phyloP scores from a whole-genome alignment of 2,113 vertebrate species.

The Chinchilla lanigera region DNA sequence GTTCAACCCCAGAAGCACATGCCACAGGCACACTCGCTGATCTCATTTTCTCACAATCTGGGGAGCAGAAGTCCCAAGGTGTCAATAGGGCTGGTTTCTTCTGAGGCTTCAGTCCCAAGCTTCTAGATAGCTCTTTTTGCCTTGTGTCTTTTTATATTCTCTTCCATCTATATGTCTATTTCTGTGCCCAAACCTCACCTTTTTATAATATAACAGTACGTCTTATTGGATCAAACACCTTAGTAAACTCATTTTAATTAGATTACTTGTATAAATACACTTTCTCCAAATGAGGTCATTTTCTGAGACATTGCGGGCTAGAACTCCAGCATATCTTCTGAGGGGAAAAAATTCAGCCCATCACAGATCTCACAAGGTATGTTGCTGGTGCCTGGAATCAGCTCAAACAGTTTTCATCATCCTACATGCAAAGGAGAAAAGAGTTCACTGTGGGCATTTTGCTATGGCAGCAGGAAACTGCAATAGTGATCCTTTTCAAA shows the following conservation, averaged over 20 bases:
- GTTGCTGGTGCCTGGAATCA: not conserved
- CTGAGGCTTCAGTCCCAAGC: not conserved
- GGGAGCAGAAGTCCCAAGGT: not conserved
- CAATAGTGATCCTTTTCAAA: not conserved
- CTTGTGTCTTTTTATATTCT: not conserved
- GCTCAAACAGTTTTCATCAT: not conserved
- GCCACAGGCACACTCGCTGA: not conserved
- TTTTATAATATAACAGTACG: not conserved
- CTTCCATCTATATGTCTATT: not conserved
- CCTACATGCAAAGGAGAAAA: not conserved
- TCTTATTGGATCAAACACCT: not conserved
- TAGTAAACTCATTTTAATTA: not conserved
- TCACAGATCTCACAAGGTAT: not conserved
- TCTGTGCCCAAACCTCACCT: not conserved
- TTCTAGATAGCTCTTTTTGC: not conserved
- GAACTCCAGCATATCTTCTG: not conserved
- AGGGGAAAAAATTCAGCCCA: not conserved
- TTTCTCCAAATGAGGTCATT: not conserved
- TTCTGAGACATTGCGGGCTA: not conserved
- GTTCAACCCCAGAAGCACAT: not conserved
- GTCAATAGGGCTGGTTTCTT: not conserved
- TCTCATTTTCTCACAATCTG: not conserved
- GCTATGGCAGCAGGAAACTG: conserved; percentile 9
- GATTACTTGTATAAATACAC: not conserved
- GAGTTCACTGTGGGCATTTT: not conserved